Evolutionary conservation across 1,140 invertebrate genomes (phyloP).

Genomic region (Pectinophora gossypiella): DNA sequence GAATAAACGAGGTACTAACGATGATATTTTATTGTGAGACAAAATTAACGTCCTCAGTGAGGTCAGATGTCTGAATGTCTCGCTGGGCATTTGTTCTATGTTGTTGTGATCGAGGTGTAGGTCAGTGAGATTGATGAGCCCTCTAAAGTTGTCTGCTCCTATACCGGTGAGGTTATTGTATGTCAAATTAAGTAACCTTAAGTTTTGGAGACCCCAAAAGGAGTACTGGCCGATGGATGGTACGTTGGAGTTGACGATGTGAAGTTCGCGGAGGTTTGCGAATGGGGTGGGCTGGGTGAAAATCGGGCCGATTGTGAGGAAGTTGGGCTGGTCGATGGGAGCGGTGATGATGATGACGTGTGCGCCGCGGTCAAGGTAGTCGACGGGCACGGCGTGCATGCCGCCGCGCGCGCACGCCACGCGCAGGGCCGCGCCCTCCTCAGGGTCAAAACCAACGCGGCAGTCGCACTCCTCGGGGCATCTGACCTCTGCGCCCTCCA

Average conservation of each 20-base stretch:
- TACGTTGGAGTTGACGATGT: constrained; percentile 84
- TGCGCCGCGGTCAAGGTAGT: constrained; percentile 77
- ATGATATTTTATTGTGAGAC: constrained; percentile 81
- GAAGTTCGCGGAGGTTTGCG: constrained; percentile 82
- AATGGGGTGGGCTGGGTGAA: constrained; percentile 78
- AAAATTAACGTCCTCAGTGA: constrained; percentile 82
- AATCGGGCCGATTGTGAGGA: constrained; percentile 84
- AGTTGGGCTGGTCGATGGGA: constrained; percentile 78
- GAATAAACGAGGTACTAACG: constrained; percentile 82
- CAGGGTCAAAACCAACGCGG: constrained; percentile 22
- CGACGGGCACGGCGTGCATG: constrained; percentile 77
- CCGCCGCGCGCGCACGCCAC: constrained; percentile 76
- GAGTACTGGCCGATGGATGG: constrained; percentile 87
- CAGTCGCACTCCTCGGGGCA: constrained; percentile 54
- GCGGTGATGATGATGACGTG: constrained; percentile 83
- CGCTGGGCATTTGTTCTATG: constrained; percentile 83
- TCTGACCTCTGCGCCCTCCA: constrained; percentile 30
- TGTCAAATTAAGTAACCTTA: constrained; percentile 83
- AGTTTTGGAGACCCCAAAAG: constrained; percentile 83
- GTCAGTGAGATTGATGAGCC: constrained; percentile 84
- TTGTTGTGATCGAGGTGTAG: constrained; percentile 91
- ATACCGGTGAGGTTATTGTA: constrained; percentile 86
- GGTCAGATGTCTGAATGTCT: constrained; percentile 82
- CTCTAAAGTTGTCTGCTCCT: constrained; percentile 87
- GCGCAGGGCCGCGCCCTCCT: constrained; percentile 26